Conservation (phyloP, 2,888 invertebrate species). For the Gari tellinella region DNA sequence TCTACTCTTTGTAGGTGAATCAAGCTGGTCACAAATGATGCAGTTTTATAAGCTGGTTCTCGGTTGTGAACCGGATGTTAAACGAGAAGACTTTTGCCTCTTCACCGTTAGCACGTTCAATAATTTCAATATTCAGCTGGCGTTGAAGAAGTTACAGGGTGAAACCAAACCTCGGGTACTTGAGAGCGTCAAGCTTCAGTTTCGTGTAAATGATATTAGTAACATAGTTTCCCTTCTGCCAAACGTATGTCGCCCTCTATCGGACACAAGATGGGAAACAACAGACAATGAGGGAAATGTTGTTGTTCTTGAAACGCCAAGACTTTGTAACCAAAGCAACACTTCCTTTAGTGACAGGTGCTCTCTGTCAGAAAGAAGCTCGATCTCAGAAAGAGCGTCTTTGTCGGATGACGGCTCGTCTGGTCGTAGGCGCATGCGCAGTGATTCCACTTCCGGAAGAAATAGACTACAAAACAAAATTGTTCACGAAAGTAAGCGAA, state of each 20-base stretch:
- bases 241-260: conserved; percentile 74
- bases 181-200: conserved; percentile 69
- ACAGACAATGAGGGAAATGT: conserved; percentile 79
- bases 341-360: conserved; percentile 45
- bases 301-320: conserved; percentile 69
- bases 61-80: conserved; percentile 72
- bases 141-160: conserved; percentile 73
- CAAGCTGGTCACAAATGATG: conserved; percentile 77
- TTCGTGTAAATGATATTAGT: conserved; percentile 76
- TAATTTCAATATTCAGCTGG: conserved; percentile 77
- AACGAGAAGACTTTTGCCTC: conserved; percentile 76
- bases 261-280: conserved; percentile 78
- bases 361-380: conserved; percentile 49
- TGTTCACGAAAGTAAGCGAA: too few relatives aligned
- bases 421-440: conserved; percentile 1
- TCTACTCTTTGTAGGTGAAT: conserved; percentile 73
- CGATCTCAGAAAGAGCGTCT: conserved; percentile 42
- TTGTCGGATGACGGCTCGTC: background rate
- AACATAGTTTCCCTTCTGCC: conserved; percentile 78
- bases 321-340: conserved; percentile 16
- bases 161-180: conserved; percentile 62
- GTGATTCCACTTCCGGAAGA: conserved; percentile 2
- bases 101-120: conserved; percentile 74
- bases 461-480: too few relatives aligned
- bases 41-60: conserved; percentile 77